Base-by-base conservation (phyloP, 2,113 vertebrate genomes). In the Brachyistius frenatus region DNA sequence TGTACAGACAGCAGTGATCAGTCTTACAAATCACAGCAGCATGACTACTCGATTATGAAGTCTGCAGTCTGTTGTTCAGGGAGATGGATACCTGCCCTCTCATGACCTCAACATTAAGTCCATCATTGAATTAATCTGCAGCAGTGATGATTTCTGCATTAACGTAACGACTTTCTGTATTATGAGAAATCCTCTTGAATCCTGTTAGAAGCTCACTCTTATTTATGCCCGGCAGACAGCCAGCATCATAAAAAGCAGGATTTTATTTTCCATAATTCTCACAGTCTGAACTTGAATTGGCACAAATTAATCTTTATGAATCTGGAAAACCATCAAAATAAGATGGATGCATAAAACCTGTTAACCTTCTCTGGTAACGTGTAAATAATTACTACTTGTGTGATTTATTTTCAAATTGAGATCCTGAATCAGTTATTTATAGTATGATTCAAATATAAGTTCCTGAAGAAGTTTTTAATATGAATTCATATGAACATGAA, bases 41-140 rank as follows among this genome's bases (percentile, higher is more conserved):
- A 30, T 10, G 23, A 35, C 46, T 37, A n/a, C 54, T 70, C 10
- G 76, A 63, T 73, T 44, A 66, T 67, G 9, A 39, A 30, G 50
- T 46, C 44, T 52, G 36, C n/a, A 63, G 46, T 44, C 31, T 46
- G 44, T 67, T 76, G 47, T 78, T 14, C 14, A 3, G 58, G 7
- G 32, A 60, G 32, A 56, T 35, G 4, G 3, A 8, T 15, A 37
- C 57, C 35, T 52, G 2, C 36, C 50, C 13, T 23, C 33, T 72
- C 46, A 36, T 44, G 47, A n/a, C 33, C 63, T 35, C 66, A 36
- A 13, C 52, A 67, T 57, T 37, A 61, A 57, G 8, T 36, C 36
- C 37, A 78, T 74, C 16, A 68, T 52, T 35, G 23, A 80, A 61
- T 86, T 67, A 52, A 67, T 67, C 50, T 49, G 49, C 39, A 66